Conservation (phyloP, 2,113 vertebrate species). For the Prietella phreatophila region DNA sequence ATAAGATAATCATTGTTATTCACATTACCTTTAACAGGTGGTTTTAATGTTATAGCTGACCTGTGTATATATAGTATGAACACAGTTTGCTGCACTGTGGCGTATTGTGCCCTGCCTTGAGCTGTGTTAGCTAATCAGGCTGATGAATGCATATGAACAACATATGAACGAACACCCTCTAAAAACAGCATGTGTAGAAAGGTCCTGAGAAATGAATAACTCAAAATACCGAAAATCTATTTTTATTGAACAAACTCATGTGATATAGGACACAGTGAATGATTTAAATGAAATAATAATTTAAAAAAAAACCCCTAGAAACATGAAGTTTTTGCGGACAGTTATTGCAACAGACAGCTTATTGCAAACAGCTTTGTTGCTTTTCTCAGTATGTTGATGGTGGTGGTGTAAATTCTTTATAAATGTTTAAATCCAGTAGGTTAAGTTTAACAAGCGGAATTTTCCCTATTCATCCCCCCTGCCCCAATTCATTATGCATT, state of each 20-base stretch:
- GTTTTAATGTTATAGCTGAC: too few relatives aligned
- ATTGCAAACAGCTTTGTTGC: background rate
- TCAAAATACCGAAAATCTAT: background rate
- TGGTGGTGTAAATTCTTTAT: background rate
- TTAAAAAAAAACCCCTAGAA: too few relatives aligned
- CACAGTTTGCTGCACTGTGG: too few relatives aligned
- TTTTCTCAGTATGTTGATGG: background rate
- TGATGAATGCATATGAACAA: background rate
- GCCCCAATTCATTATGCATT: too few relatives aligned
- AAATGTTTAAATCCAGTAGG: too few relatives aligned
- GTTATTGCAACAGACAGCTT: background rate
- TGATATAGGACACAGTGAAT: background rate
- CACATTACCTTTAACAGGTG: too few relatives aligned
- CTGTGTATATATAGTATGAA: too few relatives aligned
- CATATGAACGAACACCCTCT: background rate
- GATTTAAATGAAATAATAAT: background rate
- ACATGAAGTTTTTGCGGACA: background rate
- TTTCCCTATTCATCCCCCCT: too few relatives aligned
- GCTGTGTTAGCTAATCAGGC: background rate
- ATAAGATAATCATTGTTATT: too few relatives aligned
- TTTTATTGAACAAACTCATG: background rate
- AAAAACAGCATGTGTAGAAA: background rate
- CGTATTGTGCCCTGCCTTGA: background rate
- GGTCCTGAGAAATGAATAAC: background rate
- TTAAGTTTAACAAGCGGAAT: too few relatives aligned